Base-by-base conservation (phyloP, 2,113 vertebrate genomes). In the Cnemophilus loriae region DNA sequence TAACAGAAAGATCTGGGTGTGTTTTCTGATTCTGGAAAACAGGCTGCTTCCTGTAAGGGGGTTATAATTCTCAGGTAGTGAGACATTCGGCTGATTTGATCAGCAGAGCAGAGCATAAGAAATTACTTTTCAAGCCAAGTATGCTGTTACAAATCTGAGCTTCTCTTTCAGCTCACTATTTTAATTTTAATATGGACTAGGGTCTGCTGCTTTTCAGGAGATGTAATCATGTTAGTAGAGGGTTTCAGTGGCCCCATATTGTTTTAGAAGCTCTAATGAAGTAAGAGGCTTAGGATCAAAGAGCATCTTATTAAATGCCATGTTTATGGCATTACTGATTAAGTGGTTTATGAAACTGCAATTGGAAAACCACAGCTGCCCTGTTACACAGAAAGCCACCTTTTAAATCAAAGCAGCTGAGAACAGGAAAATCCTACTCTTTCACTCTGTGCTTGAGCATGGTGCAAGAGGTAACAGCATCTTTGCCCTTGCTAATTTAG, bases 211-310 rank as follows among this genome's bases (percentile, higher is more conserved):
- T 93, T 93, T 95, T 87, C 73, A 75, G 60, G 64, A 92, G 76
- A 93, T 55, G 73, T 68, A 93, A 95, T 96, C 83, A 84, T 42
- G 64, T 78, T 89, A 95, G 53, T 89, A 95, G 53, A 84, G 49
- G 28, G 41, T 96, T 96, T 90, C 86, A 53, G 56, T 61, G 86
- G 93, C 90, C 85, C 22, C 53, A 13, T 63, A 90, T 96, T 96
- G 83, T 96, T 94, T 71, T 32, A 92, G 76, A 64, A 94, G 42
- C 56, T 83, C 6, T 86, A 88, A 95, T 49, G 44, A 89, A 94
- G 30, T 73, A 76, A 81, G 75, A 82, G 33, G 47, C 52, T 90
- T 88, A 69, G 46, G 96, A 96, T 97, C 95, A 97, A 96, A 97
- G 86, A 78, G 20, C 32, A 46, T 84, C 61, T 94, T 95, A 92